phyloP scores from a whole-genome alignment of 2,888 invertebrate genomes.

The Tipula confusa region DNA sequence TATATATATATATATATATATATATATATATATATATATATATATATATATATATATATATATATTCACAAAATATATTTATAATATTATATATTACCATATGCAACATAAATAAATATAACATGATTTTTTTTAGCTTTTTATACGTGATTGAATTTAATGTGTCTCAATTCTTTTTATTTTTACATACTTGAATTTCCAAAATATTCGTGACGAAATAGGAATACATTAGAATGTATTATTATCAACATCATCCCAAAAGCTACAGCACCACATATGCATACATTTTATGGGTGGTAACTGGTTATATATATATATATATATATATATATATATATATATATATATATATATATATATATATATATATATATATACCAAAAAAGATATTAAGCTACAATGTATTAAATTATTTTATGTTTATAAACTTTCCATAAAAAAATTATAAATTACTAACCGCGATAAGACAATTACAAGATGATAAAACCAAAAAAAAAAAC shows the following conservation, averaged over 20 bases:
- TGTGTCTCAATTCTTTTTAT: neutral
- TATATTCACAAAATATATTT: neutral
- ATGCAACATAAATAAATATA: neutral
- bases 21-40: no score
- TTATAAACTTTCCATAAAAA: constrained; percentile 5
- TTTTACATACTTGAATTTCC: neutral
- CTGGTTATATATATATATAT: neutral
- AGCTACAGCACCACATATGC: neutral
- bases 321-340: no score
- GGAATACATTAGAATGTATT: constrained; percentile 12
- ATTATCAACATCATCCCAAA: neutral
- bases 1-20: no score
- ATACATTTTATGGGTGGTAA: neutral
- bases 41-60: no score
- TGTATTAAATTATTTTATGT: neutral
- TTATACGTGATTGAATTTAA: neutral
- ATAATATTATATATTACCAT: no score
- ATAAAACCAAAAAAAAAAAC: neutral
- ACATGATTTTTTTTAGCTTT: neutral
- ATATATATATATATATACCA: no score
- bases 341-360: no score
- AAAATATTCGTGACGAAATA: constrained; percentile 16
- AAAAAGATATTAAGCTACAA: neutral
- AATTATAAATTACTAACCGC: neutral
- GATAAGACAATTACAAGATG: constrained; percentile 25